Evolutionary conservation across 2,797 vertebrate species (phyloP).

Genomic region (Parotocinclus haroldoi): DNA sequence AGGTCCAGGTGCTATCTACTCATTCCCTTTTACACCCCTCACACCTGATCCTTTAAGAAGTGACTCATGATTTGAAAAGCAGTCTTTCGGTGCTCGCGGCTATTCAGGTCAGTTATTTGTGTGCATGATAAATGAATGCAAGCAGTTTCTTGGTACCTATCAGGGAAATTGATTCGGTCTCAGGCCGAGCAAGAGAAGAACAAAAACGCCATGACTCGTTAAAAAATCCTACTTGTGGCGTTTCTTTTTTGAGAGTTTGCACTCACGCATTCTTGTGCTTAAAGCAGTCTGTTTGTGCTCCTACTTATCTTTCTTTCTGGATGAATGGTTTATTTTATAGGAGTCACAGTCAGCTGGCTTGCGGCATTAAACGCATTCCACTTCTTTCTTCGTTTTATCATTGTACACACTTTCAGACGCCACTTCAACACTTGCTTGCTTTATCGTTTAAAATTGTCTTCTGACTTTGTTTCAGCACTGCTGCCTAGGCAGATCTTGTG

Average conservation of each 20-base stretch:
- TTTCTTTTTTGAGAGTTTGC: neutral
- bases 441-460: neutral
- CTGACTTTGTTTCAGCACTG: neutral
- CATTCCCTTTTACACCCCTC: slow-evolving; percentile 26
- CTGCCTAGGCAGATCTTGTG: neutral
- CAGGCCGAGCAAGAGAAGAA: slow-evolving; percentile 11
- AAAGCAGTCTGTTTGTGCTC: neutral
- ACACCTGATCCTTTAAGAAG: slow-evolving; percentile 11
- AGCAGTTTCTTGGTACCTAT: neutral
- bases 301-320: slow-evolving; percentile 8
- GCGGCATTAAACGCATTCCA: neutral
- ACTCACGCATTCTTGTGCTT: neutral
- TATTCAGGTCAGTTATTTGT: neutral
- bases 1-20: slow-evolving; percentile 11
- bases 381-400: neutral
- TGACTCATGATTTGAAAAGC: slow-evolving; percentile 1
- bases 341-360: neutral
- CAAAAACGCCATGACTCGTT: neutral
- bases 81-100: neutral
- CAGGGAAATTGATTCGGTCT: neutral
- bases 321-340: slow-evolving; percentile 1
- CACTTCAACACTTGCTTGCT: neutral
- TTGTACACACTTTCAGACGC: neutral
- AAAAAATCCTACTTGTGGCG: neutral
- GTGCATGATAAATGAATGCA: neutral